Evolutionary conservation across 2,888 invertebrate genomes (phyloP).

Genomic region (Polylopha cassiicola): DNA sequence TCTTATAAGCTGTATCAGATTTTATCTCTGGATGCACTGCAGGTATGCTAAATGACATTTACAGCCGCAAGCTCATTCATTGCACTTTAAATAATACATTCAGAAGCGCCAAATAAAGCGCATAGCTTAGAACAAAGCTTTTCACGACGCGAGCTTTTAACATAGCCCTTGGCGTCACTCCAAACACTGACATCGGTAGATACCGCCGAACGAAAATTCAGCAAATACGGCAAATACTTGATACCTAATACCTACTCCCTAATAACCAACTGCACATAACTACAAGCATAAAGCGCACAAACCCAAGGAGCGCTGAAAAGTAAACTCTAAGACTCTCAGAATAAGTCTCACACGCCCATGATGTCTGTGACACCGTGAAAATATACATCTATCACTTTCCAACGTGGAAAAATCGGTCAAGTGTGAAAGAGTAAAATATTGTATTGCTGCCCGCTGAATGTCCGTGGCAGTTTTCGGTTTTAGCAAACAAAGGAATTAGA

Average conservation of each 20-base stretch:
- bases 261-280: constrained; percentile 22
- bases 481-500: constrained; percentile 73
- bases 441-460: constrained; percentile 48
- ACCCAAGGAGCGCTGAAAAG: constrained; percentile 12
- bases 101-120: constrained; percentile 24
- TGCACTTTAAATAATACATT: constrained; percentile 21
- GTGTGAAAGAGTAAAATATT: constrained; percentile 65
- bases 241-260: constrained; percentile 24
- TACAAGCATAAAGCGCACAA: constrained; percentile 13
- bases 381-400: constrained; percentile 60
- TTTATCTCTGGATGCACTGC: constrained; percentile 6
- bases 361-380: constrained; percentile 2
- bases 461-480: constrained; percentile 66
- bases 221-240: constrained; percentile 20
- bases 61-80: constrained; percentile 12
- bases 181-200: constrained; percentile 54
- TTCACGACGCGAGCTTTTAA: constrained; percentile 56
- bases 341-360: constrained; percentile 13
- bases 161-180: constrained; percentile 58
- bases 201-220: constrained; percentile 35
- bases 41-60: constrained; percentile 14
- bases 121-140: constrained; percentile 37
- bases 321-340: constrained; percentile 11
- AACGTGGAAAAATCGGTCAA: constrained; percentile 53
- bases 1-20: too few species aligned